Evolutionary conservation across 1,140 invertebrate species (phyloP), one percentile per base, ranked within the genome.

Genomic region (Diploscapter pachys): DNA sequence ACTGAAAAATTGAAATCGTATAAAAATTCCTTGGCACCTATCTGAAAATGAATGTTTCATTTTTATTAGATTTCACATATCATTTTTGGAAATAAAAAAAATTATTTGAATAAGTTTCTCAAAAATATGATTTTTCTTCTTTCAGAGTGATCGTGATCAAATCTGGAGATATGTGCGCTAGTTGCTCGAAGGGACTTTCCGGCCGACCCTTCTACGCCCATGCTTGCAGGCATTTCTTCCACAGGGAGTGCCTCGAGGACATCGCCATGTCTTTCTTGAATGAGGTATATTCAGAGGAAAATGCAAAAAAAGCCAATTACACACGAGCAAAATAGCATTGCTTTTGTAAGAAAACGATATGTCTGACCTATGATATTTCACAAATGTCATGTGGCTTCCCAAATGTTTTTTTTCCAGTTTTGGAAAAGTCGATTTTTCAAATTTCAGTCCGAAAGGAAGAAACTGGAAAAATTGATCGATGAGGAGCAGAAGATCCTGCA

Each of bases 171-270:
- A 88, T 88, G 50, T 98, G 96, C 86, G 89, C 90, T 66, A 88
- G 92, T 57, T 98, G 96, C 87, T 89, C 90, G 6, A 89, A 91
- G 72, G 91, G 91, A 75, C 87, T 98, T 13, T 87, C 97, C 76
- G 88, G 92, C 49, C 89, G 92, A 65, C 91, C 93, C 4, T 97
- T 97, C 87, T 97, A 96, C 83, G 87, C 93, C 72, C 98, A 98
- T 87, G 93, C 94, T 0, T 99, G 95, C 87, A 90, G 91, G 49
- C 96, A 99, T 87, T 91, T 91, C 84, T 97, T 97, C 87, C 96
- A 99, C 86, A 89, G 90, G 53, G 94, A 97, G 86, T 99, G 96
- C 87, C 88, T 98, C 9, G 89, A 92, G 8, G 88, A 90, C 52
- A 92, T 72, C 3, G 75, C 75, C 61, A 57, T 56, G 54, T 55